Evolutionary conservation across 2,113 vertebrate genomes (phyloP).

Genomic region (Vulpes ferrilata): DNA sequence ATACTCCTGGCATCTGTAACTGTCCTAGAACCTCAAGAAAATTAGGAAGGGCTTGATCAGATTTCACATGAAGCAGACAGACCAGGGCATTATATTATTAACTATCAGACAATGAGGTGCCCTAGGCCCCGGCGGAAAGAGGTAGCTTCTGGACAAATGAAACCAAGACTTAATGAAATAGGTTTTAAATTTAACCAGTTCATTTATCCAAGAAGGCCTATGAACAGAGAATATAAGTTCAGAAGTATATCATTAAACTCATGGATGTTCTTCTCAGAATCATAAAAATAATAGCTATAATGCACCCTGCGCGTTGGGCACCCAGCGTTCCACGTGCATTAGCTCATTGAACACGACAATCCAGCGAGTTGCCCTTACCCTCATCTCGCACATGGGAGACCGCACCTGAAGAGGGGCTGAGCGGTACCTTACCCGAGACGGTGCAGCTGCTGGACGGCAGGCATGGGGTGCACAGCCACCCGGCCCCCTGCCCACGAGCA

Average conservation of each 20-base stretch:
- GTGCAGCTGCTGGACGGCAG: not conserved
- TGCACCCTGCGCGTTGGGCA: not conserved
- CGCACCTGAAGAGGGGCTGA: not conserved
- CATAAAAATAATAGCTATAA: not conserved
- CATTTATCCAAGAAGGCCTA: constrained; percentile 1
- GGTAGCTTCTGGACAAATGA: not conserved
- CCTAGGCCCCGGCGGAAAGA: not conserved
- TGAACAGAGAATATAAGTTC: not conserved
- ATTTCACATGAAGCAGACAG: not conserved
- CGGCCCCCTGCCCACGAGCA: too few relatives aligned
- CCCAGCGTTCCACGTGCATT: not conserved
- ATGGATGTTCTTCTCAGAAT: not conserved
- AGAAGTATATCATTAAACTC: not conserved
- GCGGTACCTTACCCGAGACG: not conserved
- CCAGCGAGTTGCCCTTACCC: not conserved
- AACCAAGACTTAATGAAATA: not conserved
- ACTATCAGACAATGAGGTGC: not conserved
- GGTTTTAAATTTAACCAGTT: not conserved
- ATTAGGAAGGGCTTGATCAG: not conserved
- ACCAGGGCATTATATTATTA: not conserved
- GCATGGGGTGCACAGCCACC: not conserved
- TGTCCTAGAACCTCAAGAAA: not conserved
- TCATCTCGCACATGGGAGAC: not conserved
- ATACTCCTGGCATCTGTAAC: not conserved
- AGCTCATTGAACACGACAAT: not conserved